phyloP scores from a whole-genome alignment of 35 echinoderm and acorn worm species.

The Anneissia japonica region DNA sequence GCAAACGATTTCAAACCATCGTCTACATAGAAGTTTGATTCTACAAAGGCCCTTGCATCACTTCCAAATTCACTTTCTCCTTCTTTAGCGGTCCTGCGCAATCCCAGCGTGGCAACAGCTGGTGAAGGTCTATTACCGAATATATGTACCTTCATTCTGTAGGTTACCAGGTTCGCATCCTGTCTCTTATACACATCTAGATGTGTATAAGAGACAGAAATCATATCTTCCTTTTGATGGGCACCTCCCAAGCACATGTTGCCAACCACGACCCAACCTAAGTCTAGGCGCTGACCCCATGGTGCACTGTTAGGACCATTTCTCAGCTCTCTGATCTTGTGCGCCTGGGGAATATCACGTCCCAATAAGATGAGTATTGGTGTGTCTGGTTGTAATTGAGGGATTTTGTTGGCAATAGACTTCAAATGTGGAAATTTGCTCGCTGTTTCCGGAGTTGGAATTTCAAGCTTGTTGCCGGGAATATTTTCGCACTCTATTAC shows the following conservation, averaged over 20 bases:
- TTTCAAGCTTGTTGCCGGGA: constrained; percentile 30
- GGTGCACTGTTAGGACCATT: constrained; percentile 9
- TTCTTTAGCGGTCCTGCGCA: not conserved
- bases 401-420: not conserved
- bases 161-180: no score
- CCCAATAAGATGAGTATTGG: constrained; percentile 4
- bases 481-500: constrained; percentile 40
- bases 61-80: constrained; percentile 3
- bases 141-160: constrained; percentile 45
- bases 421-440: constrained; percentile 3
- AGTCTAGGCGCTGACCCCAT: constrained; percentile 21
- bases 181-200: no score
- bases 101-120: constrained; percentile 17
- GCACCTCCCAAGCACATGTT: constrained; percentile 3
- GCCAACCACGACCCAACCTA: constrained; percentile 18
- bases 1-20: constrained; percentile 36
- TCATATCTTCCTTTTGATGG: not conserved
- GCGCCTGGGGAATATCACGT: constrained; percentile 1
- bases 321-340: constrained; percentile 12
- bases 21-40: constrained; percentile 51
- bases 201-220: no score
- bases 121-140: constrained; percentile 54
- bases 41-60: constrained; percentile 5
- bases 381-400: not conserved
- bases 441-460: constrained; percentile 31